Percentiles rank a stretch among this genome's conserved stretches.
phyloP scores from a whole-genome alignment of 1,140 invertebrate species.

The Gryon sp. region DNA sequence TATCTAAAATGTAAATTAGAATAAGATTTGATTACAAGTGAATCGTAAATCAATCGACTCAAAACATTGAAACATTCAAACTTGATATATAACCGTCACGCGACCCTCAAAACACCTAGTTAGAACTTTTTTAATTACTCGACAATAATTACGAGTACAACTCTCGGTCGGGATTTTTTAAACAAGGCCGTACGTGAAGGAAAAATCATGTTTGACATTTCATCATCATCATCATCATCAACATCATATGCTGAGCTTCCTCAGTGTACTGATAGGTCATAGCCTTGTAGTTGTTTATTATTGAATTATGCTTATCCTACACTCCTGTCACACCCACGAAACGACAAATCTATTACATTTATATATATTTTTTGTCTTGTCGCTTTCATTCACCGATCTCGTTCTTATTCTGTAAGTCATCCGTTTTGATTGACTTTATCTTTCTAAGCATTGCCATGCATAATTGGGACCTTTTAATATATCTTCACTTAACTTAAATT shows the following conservation, averaged over 20 bases:
- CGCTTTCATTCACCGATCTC: conserved; percentile 1
- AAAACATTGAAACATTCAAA: too few species aligned
- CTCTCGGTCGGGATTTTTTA: too few species aligned
- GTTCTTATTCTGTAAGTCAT: too few species aligned
- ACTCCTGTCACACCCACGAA: conserved; percentile 48
- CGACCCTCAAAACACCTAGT: not conserved
- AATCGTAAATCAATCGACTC: too few species aligned
- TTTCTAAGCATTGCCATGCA: not conserved
- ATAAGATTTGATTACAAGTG: too few species aligned
- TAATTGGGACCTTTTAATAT: too few species aligned
- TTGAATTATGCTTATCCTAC: conserved; percentile 52
- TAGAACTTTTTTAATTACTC: not conserved
- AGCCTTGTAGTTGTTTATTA: too few species aligned
- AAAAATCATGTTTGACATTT: conserved; percentile 45
- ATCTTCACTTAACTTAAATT: too few species aligned
- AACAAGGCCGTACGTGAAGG: conserved; percentile 51
- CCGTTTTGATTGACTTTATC: too few species aligned
- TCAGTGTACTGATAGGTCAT: conserved; percentile 16
- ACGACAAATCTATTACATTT: conserved; percentile 33
- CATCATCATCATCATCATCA: too few species aligned
- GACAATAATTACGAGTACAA: too few species aligned
- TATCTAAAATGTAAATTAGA: conserved; percentile 13
- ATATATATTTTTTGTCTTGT: conserved; percentile 38
- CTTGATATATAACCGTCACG: too few species aligned
- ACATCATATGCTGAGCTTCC: conserved; percentile 3